Evolutionary conservation across 2,797 vertebrate genomes (phyloP), one percentile per base, ranked within the genome.

Genomic region (Clangula hyemalis): DNA sequence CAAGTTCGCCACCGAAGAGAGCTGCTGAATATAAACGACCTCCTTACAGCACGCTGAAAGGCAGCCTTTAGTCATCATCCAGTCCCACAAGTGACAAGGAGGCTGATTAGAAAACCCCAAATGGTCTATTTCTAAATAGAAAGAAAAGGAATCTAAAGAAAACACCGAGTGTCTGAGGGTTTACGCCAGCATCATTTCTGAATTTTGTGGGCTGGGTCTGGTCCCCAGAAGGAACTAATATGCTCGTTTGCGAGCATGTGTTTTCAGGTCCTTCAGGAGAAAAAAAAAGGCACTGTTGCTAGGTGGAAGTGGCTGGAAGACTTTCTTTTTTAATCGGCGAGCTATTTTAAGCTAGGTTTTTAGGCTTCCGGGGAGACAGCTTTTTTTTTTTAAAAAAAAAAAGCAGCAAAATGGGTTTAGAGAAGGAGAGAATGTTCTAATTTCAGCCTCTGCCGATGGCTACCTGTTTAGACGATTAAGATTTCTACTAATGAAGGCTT

Each of bases 231-330:
- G 88, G 83, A 94, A 95, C 45, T 95, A 91, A 94, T 73, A 90
- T 18, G 71, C 75, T 96, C 87, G 56, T 81, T 95, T 95, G 78
- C 0, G 0, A 96, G 83, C 51, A 43, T 66, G 79, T 86, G 70
- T 94, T 93, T 95, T 93, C 87, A 94, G 83, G 83, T 84, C 79
- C 30, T 77, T 62, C 9, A 3, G 13, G 15, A 30, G 41, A 27
- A 61, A 54, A 38, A 70, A 41, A 83, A 64, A 93, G 68, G 69
- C n/a, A 51, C 91, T 96, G 96, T 96, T 96, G 96, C 95, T 96
- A 96, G 93, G 95, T 96, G 80, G 91, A 96, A 95, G 85, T 84
- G 45, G 93, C 76, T 96, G 87, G 73, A 94, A 96, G 95, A 95
- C 70, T 94, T 93, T 24, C 72, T 77, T 95, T 96, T 96, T 95